Evolutionary conservation across 2,888 invertebrate genomes (phyloP), one percentile per base, ranked within the genome.

Genomic region (Quadroppia sp.): DNA sequence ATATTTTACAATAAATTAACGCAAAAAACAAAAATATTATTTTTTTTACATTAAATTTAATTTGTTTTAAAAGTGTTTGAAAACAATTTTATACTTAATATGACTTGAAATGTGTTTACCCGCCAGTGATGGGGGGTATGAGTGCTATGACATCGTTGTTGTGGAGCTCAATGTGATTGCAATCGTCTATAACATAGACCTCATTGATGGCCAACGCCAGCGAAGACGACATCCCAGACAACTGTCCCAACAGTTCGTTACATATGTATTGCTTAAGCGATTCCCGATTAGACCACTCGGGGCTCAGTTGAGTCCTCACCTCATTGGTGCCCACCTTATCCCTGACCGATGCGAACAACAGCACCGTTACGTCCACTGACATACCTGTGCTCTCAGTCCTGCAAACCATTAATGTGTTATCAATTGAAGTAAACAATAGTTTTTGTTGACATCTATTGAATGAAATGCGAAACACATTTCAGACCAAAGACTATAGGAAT

Each of bases 101-200:
- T n/a, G n/a, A n/a, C n/a, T n/a, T n/a, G n/a, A n/a, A n/a, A n/a
- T n/a, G n/a, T n/a, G n/a, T n/a, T n/a, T n/a, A n/a, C n/a, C 74
- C 74, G 23, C 74, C 74, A 23, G 74, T 71, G 28, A 74, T 74
- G 13, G 74, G 74, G 13, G 74, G 74, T 32, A 74, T 74, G 20
- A 74, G 30, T 11, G 74, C 74, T 25, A 74, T 2, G 0, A 40
- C 42, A 45, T 74, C 74, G 32, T 53, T 30, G n/a, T 70, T 23
- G 1, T 42, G 28, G 6, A 74, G 32, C 30, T 28, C 32, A 2
- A 74, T 45, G n/a, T 70, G 25, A 30, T 11, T 53, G 28, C 20
- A 9, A 45, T 40, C 23, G 23, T 45, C 28, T 17, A 32, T 23
- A 7, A 74, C 28, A 36, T 74, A 74, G 17, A 30, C 28, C n/a